phyloP scores from a whole-genome alignment of 2,797 vertebrate species.

The Leptoclinus maculatus region DNA sequence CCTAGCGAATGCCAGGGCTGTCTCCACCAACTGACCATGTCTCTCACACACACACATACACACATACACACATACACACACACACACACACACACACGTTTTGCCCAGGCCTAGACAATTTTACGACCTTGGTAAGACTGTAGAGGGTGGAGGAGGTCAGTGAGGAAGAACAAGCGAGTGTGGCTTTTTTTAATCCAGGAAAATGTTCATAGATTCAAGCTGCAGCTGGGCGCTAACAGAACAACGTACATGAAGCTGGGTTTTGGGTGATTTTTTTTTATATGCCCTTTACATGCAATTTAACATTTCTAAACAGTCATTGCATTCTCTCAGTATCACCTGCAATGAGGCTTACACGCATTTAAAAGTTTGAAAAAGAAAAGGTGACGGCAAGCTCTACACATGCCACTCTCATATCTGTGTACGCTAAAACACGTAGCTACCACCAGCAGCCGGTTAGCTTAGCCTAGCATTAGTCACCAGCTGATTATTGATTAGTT shows the following conservation, averaged over 20 bases:
- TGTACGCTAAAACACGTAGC: background rate
- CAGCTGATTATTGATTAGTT: background rate
- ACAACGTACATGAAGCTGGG: conserved; percentile 7
- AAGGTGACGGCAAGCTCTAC: background rate
- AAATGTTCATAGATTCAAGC: conserved; percentile 45
- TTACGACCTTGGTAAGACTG: conserved; percentile 63
- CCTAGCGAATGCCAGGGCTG: conserved; percentile 46
- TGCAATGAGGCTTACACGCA: background rate
- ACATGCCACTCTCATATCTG: background rate
- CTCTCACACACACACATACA: conserved; percentile 13
- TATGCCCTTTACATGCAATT: background rate
- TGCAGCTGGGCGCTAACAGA: conserved; percentile 30
- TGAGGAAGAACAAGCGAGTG: conserved; percentile 21
- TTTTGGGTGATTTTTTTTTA: background rate
- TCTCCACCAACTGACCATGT: conserved; percentile 51
- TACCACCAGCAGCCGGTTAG: background rate
- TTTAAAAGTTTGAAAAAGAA: background rate
- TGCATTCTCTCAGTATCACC: background rate
- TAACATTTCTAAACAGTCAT: background rate
- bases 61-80: background rate
- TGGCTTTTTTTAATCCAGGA: conserved; percentile 49
- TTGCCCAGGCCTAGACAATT: conserved; percentile 31
- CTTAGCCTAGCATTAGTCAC: background rate
- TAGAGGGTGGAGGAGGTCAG: conserved; percentile 57
- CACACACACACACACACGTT: background rate